Percentiles rank a stretch among this genome's conserved stretches.
Evolutionary conservation across 2,113 vertebrate genomes (phyloP).

Genomic region (Melospiza georgiana): DNA sequence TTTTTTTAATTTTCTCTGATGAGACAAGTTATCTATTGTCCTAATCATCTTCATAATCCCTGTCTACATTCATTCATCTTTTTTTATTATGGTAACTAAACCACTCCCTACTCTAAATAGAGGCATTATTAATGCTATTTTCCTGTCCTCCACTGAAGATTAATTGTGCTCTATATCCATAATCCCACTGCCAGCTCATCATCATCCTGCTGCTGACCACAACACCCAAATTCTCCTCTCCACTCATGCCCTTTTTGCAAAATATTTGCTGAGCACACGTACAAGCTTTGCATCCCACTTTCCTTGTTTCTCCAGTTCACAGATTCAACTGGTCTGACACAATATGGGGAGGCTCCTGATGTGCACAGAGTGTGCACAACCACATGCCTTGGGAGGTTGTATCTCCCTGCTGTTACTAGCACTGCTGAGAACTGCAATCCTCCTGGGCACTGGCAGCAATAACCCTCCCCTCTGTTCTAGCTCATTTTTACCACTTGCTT

Average conservation of each 20-base stretch:
- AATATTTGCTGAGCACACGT: not conserved
- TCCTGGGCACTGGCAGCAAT: not conserved
- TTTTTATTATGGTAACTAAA: constrained; percentile 62
- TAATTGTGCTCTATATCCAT: not conserved
- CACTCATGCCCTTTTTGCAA: not conserved
- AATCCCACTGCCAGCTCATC: not conserved
- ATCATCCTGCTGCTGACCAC: not conserved
- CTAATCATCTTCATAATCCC: constrained; percentile 64
- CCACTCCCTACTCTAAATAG: not conserved
- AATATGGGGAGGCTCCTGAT: not conserved
- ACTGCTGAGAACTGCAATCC: not conserved
- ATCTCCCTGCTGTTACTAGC: not conserved
- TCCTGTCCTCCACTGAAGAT: constrained; percentile 1
- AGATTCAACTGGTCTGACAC: not conserved
- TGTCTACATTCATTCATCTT: constrained; percentile 51
- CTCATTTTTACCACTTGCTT: constrained; percentile 10
- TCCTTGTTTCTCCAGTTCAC: not conserved
- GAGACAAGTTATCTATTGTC: constrained; percentile 64
- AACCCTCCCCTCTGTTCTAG: not conserved
- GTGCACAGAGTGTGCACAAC: not conserved
- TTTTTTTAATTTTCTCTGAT: constrained; percentile 36
- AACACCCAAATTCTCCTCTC: not conserved
- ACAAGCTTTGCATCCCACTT: not conserved
- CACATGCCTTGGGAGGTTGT: accelerated
- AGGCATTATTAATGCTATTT: constrained; percentile 46